Evolutionary conservation across 2,797 vertebrate genomes (phyloP).

Genomic region (Oophaga sylvatica): DNA sequence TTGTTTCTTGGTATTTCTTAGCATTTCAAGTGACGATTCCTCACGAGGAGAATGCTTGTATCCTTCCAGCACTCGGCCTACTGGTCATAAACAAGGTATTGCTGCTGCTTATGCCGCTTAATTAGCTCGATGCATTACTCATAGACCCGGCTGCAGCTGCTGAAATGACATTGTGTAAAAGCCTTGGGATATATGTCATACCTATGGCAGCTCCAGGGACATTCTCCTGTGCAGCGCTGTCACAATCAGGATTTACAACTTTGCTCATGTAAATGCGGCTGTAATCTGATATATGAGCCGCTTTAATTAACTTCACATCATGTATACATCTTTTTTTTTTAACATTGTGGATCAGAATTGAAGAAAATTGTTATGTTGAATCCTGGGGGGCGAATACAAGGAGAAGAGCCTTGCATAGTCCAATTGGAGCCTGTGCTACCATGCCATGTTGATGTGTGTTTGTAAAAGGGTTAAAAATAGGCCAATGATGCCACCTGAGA

Average conservation of each 20-base stretch:
- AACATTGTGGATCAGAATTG: not conserved
- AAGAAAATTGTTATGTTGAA: not conserved
- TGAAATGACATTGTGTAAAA: conserved; percentile 36
- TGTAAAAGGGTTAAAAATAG: no score
- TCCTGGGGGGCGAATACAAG: not conserved
- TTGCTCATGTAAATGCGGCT: conserved; percentile 34
- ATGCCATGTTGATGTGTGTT: not conserved
- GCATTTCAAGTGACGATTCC: conserved; percentile 25
- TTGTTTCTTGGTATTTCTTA: conserved; percentile 35
- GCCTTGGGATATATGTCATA: conserved; percentile 20
- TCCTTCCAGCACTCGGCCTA: conserved; percentile 29
- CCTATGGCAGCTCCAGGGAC: conserved; percentile 5
- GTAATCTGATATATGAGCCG: conserved; percentile 16
- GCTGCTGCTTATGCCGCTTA: conserved; percentile 11
- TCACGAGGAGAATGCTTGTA: not conserved
- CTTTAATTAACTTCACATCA: conserved; percentile 24
- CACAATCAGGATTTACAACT: conserved; percentile 22
- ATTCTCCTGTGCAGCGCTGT: conserved; percentile 21
- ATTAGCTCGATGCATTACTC: conserved; percentile 38
- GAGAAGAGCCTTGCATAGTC: not conserved
- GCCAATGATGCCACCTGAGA: no score
- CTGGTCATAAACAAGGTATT: conserved; percentile 40
- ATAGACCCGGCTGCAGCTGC: not conserved
- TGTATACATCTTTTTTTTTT: not conserved
- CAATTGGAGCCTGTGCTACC: not conserved